Percentiles rank a stretch among this genome's conserved stretches.
Evolutionary conservation across 2,888 invertebrate species (phyloP).

Genomic region (Amiota minor): DNA sequence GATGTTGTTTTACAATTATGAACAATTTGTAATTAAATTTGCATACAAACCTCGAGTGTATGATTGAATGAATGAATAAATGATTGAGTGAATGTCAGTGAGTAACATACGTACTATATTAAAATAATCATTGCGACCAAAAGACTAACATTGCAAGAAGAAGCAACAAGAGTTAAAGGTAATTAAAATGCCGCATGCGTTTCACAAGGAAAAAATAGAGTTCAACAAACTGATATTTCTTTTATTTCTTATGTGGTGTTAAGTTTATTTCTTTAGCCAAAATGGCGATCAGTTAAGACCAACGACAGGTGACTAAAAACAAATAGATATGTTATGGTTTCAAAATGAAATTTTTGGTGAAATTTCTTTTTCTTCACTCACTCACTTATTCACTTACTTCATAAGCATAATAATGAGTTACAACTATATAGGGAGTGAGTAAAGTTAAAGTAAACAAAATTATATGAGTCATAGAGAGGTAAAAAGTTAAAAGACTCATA

Average conservation of each 20-base stretch:
- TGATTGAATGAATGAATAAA: neutral
- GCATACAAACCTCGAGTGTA: neutral
- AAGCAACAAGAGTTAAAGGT: neutral
- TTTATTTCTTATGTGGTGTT: neutral
- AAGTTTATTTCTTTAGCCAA: neutral
- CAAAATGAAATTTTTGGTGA: neutral
- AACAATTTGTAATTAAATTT: conserved; percentile 19
- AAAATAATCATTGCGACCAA: no score
- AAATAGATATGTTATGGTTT: neutral
- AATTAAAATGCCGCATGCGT: conserved; percentile 21
- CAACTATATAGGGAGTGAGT: neutral
- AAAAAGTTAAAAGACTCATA: no score
- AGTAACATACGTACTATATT: no score
- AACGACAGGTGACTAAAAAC: neutral
- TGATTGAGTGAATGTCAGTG: neutral
- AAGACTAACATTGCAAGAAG: no score
- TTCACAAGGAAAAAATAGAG: neutral
- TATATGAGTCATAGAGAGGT: no score
- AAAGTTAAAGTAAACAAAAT: no score
- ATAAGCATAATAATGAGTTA: conserved; percentile 5
- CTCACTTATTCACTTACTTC: no score
- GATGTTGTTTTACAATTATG: conserved; percentile 3
- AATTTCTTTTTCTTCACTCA: neutral
- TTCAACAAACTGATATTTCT: conserved; percentile 15
- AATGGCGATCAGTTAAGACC: neutral